Percentiles rank a stretch among this genome's conserved stretches.
Evolutionary conservation across 2,797 vertebrate species (phyloP).

Genomic region (Vireo griseus): DNA sequence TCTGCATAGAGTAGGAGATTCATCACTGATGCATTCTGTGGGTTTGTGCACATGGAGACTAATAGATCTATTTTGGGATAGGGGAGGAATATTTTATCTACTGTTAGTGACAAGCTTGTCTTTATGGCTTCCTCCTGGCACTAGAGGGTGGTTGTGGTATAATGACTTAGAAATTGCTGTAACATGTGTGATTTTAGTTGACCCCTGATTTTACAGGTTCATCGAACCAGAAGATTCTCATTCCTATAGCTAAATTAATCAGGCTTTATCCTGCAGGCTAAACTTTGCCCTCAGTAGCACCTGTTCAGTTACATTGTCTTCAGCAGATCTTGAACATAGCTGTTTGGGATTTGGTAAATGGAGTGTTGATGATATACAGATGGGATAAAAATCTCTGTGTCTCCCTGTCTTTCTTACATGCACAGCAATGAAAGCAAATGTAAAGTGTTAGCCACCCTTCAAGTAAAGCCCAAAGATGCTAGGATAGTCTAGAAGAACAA

Average conservation of each 20-base stretch:
- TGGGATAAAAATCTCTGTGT: neutral
- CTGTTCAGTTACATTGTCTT: slow-evolving; percentile 29
- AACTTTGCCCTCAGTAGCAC: slow-evolving; percentile 27
- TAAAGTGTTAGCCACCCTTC: neutral
- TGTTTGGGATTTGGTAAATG: neutral
- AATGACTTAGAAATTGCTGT: neutral
- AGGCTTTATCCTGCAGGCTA: slow-evolving; percentile 20
- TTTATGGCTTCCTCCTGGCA: neutral
- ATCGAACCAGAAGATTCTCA: slow-evolving; percentile 56
- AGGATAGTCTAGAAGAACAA: neutral
- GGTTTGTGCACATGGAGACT: neutral
- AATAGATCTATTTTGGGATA: neutral
- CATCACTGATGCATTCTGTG: neutral
- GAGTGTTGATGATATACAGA: neutral
- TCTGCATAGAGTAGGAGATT: neutral
- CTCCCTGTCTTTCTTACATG: neutral
- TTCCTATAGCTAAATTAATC: slow-evolving; percentile 59
- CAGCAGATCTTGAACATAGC: neutral
- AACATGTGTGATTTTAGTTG: slow-evolving; percentile 64
- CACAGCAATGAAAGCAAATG: neutral
- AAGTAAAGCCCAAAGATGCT: neutral
- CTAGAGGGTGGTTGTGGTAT: neutral
- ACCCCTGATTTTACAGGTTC: slow-evolving; percentile 71
- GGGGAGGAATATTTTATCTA: neutral
- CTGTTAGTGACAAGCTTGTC: neutral